Conservation (phyloP, 2,888 invertebrate species). For the Thecocarcelia acutangulata region DNA sequence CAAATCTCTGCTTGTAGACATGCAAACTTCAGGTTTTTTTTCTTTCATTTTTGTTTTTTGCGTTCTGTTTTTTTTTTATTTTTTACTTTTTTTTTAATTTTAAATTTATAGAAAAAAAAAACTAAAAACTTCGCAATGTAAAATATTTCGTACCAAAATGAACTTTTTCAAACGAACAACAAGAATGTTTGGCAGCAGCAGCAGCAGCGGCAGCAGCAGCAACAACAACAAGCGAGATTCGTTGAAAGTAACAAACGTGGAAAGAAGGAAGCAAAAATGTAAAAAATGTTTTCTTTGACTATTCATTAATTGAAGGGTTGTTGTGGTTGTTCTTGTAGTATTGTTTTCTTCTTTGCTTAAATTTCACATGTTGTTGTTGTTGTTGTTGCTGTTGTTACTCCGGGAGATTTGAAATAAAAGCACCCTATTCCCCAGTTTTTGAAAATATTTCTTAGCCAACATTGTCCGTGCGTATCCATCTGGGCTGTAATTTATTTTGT, state of each 20-base stretch:
- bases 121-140: constrained; percentile 34
- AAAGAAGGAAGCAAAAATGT: constrained; percentile 15
- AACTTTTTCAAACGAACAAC: neutral
- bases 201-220: too few species aligned
- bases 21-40: constrained; percentile 50
- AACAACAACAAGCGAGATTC: constrained; percentile 6
- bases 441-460: constrained; percentile 48
- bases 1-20: constrained; percentile 54
- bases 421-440: constrained; percentile 46
- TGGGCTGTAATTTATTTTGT: constrained; percentile 48
- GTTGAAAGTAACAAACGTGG: constrained; percentile 5
- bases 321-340: constrained; percentile 38
- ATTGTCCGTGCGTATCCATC: constrained; percentile 68
- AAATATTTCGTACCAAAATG: constrained; percentile 46
- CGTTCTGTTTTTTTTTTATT: too few species aligned
- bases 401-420: constrained; percentile 30
- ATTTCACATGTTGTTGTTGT: constrained; percentile 1
- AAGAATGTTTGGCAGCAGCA: neutral
- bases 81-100: constrained; percentile 18
- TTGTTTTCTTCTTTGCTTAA: constrained; percentile 4
- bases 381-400: constrained; percentile 16
- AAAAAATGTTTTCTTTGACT: constrained; percentile 59
- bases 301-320: constrained; percentile 68
- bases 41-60: neutral
- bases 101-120: constrained; percentile 5